phyloP scores from a whole-genome alignment of 2,797 vertebrate species.

The Pantherophis alleghaniensis region DNA sequence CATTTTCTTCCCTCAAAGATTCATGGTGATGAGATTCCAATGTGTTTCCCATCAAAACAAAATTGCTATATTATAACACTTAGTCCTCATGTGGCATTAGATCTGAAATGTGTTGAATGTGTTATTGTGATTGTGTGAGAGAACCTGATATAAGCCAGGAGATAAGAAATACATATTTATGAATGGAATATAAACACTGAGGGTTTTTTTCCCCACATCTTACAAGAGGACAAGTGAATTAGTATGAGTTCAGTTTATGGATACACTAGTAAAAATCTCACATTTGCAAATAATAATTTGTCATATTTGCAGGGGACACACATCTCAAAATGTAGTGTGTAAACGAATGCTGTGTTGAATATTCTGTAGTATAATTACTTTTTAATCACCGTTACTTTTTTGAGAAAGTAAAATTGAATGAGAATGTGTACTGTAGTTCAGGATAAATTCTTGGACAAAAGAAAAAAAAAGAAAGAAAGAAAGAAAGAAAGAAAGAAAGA shows the following conservation, averaged over 20 bases:
- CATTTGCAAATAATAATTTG: background rate
- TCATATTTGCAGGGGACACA: background rate
- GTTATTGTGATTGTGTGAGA: background rate
- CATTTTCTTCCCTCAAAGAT: background rate
- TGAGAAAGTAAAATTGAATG: background rate
- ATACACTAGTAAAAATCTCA: background rate
- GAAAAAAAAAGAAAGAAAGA: too few species aligned
- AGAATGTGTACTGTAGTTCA: background rate
- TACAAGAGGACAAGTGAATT: background rate
- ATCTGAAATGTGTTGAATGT: background rate
- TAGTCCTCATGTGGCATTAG: background rate
- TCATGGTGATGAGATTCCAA: background rate
- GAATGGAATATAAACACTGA: background rate
- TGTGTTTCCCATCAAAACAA: background rate
- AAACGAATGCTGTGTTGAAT: too few species aligned
- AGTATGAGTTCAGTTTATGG: background rate
- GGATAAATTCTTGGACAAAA: background rate
- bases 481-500: background rate
- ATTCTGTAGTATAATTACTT: too few species aligned
- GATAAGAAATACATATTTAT: background rate
- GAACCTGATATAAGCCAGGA: background rate
- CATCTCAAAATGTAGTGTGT: background rate
- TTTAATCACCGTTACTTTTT: background rate
- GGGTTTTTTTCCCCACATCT: background rate
- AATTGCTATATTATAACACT: background rate